Evolutionary conservation across 2,113 vertebrate genomes (phyloP), one percentile per base, ranked within the genome.

Genomic region (Haemorhous mexicanus): DNA sequence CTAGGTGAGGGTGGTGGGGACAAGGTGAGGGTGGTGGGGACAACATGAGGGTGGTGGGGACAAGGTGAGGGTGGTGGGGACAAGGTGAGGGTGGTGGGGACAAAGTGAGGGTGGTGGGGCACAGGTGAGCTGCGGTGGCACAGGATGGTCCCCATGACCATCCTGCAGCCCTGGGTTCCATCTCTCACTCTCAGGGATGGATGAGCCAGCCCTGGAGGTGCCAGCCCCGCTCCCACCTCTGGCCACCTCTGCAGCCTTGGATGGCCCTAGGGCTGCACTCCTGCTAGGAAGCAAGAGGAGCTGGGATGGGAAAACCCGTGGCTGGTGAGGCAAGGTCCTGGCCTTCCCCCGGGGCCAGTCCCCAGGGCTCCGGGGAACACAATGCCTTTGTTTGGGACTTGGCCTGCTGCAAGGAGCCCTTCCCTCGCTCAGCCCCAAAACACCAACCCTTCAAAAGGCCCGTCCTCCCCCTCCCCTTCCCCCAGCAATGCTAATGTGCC

Each of bases 311-410:
- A 96, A 95, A 91, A 79, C 16, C n/a, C 2, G 23, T 43, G 11
- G 30, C 47, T 63, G 81, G 62, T 2, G 44, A 63, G 90, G 73
- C 1, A 3, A 59, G 88, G 79, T 56, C 67, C 67, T 80, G 94
- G 76, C 68, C 44, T 83, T 67, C 30, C 94, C 95, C 81, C 0
- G 32, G 49, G 89, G 80, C 73, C 58, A 22, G 37, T 70, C 93
- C 94, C 82, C 53, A 13, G 74, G 91, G 93, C 87, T 85, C 15
- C 8, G 1, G 69, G 79, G 61, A 96, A 84, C 95, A 93, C 95
- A 96, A 44, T 28, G 85, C 69, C 83, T 90, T 95, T 94, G 95
- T 96, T 59, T 87, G 77, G 8, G 27, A 67, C 90, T 95, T 85
- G 78, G 80, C 88, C 75, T 3, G 56, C 5, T 4, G 7, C 84